phyloP scores from a whole-genome alignment of 2,888 invertebrate genomes.

The Argyresthia albistria region DNA sequence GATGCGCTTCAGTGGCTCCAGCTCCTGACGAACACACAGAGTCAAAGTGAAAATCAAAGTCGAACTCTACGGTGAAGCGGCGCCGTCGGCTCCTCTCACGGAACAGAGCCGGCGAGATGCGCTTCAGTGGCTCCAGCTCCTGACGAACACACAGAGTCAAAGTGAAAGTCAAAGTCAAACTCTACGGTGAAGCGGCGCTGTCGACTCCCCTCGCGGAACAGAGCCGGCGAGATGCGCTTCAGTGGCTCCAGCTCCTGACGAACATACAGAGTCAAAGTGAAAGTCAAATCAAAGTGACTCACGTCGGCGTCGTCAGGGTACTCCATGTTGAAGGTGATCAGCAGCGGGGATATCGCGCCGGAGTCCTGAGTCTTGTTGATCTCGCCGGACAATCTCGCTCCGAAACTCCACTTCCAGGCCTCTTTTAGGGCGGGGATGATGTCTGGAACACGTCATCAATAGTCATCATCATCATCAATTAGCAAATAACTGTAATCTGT shows the following conservation, averaged over 20 bases:
- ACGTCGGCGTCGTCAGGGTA: constrained; percentile 74
- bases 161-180: constrained; percentile 30
- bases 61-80: constrained; percentile 62
- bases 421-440: constrained; percentile 76
- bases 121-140: constrained; percentile 47
- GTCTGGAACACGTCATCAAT: too few relatives aligned
- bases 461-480: too few relatives aligned
- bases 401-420: constrained; percentile 83
- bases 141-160: not conserved
- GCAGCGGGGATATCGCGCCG: constrained; percentile 70
- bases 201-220: constrained; percentile 42
- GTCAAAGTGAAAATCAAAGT: too few relatives aligned
- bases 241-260: constrained; percentile 41
- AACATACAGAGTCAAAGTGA: too few relatives aligned
- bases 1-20: constrained; percentile 47
- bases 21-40: constrained; percentile 20
- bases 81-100: constrained; percentile 38
- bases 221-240: constrained; percentile 49
- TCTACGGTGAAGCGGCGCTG: constrained; percentile 55
- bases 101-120: constrained; percentile 55
- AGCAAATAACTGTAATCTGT: too few relatives aligned
- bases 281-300: constrained; percentile 11
- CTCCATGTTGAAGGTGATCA: constrained; percentile 72
- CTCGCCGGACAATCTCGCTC: constrained; percentile 67
- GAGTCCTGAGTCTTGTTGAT: constrained; percentile 71